A percentile compares a stretch with the other conserved stretches of the same genome.
Conservation (phyloP, 2,797 vertebrate species). For the Molossus alvarezi region DNA sequence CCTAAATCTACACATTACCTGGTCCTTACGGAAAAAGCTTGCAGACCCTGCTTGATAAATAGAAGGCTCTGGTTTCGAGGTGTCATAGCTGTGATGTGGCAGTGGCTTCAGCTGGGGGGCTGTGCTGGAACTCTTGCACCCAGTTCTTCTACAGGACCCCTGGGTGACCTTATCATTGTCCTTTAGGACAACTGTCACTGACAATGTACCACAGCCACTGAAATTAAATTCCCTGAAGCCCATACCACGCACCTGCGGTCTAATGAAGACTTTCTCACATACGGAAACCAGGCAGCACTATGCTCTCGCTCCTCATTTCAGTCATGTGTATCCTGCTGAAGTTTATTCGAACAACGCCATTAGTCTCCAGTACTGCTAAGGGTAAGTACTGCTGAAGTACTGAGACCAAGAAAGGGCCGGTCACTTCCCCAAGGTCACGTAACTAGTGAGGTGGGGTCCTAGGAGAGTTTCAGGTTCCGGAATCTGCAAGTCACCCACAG, state of each 20-base stretch:
- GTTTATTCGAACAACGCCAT: background rate
- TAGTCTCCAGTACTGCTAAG: background rate
- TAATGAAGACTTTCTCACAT: slow-evolving; percentile 26
- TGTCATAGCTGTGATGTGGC: background rate
- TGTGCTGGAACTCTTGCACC: background rate
- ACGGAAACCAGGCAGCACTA: background rate
- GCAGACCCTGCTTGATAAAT: background rate
- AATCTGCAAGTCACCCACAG: rapidly evolving
- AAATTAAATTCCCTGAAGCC: background rate
- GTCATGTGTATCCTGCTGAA: background rate
- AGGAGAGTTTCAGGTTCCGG: background rate
- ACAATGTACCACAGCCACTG: background rate
- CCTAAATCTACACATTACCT: background rate
- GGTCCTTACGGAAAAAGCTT: background rate
- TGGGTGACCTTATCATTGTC: background rate
- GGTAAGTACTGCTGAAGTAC: background rate
- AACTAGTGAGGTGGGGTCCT: background rate
- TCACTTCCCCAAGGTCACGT: background rate
- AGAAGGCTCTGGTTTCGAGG: background rate
- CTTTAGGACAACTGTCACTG: background rate
- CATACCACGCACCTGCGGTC: background rate
- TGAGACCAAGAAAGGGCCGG: background rate
- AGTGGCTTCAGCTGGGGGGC: background rate
- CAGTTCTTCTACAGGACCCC: background rate
- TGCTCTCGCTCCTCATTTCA: background rate